Evolutionary conservation across 2,888 invertebrate species (phyloP).

Genomic region (Calameuta idolon): DNA sequence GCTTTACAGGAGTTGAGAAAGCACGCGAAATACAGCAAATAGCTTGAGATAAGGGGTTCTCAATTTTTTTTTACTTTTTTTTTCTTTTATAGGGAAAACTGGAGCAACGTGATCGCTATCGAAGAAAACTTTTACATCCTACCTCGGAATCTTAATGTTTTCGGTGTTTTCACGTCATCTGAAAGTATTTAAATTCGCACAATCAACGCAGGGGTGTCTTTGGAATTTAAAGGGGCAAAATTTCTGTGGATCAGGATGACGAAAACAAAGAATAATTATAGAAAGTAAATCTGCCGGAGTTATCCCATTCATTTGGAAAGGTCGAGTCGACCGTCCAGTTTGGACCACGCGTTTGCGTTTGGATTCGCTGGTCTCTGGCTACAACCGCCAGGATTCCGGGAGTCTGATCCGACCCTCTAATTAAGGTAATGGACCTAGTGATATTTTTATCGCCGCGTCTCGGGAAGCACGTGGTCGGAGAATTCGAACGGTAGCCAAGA

Average conservation of each 20-base stretch:
- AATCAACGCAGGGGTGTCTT: not conserved
- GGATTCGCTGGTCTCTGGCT: not conserved
- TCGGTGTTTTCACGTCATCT: not conserved
- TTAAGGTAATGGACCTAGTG: constrained; percentile 49
- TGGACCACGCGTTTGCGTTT: not conserved
- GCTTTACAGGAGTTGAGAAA: not conserved
- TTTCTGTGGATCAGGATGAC: not conserved
- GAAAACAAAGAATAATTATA: not conserved
- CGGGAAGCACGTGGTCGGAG: constrained; percentile 20
- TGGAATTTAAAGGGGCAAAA: not conserved
- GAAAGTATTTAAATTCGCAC: not conserved
- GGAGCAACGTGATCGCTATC: not conserved
- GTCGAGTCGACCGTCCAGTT: not conserved
- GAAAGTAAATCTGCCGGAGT: not conserved
- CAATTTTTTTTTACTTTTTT: not conserved
- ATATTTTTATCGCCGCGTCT: constrained; percentile 46
- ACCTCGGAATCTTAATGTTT: not conserved
- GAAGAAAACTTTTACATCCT: not conserved
- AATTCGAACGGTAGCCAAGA: not conserved
- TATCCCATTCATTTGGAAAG: not conserved
- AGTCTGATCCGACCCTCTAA: constrained; percentile 31
- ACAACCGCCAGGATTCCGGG: constrained; percentile 20
- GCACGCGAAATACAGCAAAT: not conserved
- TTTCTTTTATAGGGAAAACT: not conserved
- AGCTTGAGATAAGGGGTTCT: not conserved